Conservation (phyloP, 2,797 vertebrate species). For the Hafferia zeledoni region DNA sequence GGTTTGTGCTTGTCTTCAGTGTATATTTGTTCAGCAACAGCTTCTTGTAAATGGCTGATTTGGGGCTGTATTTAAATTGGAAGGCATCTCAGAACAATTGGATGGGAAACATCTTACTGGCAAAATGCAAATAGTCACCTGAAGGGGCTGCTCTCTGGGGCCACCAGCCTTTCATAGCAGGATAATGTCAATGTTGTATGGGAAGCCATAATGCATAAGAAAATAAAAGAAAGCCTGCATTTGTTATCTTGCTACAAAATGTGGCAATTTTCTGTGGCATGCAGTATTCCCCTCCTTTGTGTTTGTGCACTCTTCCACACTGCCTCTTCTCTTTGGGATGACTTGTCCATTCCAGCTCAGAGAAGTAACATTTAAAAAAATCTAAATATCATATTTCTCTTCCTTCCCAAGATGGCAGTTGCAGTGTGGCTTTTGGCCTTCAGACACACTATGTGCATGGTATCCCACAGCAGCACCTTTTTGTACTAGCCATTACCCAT, state of each 20-base stretch:
- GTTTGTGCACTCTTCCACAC: background rate
- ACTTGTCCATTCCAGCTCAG: background rate
- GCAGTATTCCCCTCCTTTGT: background rate
- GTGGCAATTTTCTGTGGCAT: background rate
- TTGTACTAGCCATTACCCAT: background rate
- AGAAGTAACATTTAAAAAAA: background rate
- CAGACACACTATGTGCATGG: rapidly evolving
- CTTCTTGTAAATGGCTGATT: background rate
- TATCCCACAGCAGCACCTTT: background rate
- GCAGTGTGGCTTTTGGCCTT: background rate
- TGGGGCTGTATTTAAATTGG: background rate
- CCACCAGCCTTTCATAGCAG: background rate
- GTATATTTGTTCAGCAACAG: background rate
- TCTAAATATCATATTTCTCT: background rate
- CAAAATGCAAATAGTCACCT: background rate
- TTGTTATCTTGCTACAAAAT: background rate
- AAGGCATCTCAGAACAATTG: background rate
- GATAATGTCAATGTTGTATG: background rate
- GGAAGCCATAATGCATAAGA: background rate
- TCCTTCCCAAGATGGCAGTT: background rate
- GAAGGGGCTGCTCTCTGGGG: background rate
- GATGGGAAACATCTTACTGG: background rate
- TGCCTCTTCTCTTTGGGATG: background rate
- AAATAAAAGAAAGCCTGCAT: background rate
- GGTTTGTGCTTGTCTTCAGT: conserved; percentile 14